A percentile compares a stretch with the other conserved stretches of the same genome.
Conservation (phyloP, 2,113 vertebrate species). For the Rousettus leschenaultii region DNA sequence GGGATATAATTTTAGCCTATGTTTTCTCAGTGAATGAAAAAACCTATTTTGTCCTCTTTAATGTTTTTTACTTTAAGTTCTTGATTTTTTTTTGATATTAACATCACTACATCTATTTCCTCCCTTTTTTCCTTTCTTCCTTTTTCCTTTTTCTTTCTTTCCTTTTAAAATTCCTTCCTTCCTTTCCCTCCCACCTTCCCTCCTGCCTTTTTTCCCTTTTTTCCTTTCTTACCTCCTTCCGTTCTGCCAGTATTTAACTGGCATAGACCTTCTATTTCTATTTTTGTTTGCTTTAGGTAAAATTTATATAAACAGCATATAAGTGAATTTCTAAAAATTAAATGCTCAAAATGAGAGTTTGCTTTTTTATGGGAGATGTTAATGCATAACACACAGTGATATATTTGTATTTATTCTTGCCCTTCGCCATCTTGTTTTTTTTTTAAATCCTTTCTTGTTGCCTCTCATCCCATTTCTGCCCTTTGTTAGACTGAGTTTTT, state of each 20-base stretch:
- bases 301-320: neutral
- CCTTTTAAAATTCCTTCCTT: neutral
- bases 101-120: neutral
- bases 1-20: neutral
- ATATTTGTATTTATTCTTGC: neutral
- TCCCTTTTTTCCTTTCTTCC: neutral
- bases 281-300: constrained; percentile 3
- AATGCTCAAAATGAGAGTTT: constrained; percentile 26
- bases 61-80: constrained; percentile 7
- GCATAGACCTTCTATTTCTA: neutral
- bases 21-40: neutral
- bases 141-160: neutral
- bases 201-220: neutral
- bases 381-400: neutral
- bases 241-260: neutral
- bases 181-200: neutral
- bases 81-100: constrained; percentile 7
- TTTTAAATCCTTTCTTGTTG: neutral
- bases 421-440: neutral
- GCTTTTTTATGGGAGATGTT: neutral
- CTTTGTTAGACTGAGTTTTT: neutral
- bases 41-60: constrained; percentile 3
- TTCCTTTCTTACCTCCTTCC: neutral
- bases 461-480: neutral
- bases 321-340: constrained; percentile 16